These are phyloP conservation scores for Timema cristinae DNA, from an alignment of 2,888 invertebrate species.

Conservation along the genomic window DNA sequence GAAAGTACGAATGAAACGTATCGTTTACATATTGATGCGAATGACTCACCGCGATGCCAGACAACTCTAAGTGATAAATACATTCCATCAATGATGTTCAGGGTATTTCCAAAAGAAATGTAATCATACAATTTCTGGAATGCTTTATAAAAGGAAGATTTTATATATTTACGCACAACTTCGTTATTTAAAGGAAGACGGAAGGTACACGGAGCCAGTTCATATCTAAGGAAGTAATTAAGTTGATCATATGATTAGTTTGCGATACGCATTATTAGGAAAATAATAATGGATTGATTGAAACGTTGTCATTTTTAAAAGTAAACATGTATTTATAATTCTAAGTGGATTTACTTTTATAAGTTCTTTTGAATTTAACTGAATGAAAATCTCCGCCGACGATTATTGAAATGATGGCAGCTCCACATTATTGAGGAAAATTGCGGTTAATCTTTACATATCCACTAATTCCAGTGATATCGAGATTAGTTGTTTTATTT, in stretches of 20 bases:
- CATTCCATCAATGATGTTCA: neutral
- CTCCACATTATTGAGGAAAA: neutral
- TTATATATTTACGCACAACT: too few relatives aligned
- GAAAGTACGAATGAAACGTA: neutral
- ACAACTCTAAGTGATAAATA: neutral
- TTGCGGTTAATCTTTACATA: neutral
- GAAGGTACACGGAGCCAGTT: constrained; percentile 7
- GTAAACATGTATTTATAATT: neutral
- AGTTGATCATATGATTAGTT: neutral
- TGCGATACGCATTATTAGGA: neutral
- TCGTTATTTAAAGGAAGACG: neutral
- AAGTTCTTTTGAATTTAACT: too few relatives aligned
- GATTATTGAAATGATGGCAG: neutral
- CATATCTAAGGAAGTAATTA: neutral
- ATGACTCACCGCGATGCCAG: neutral
- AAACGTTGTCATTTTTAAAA: neutral
- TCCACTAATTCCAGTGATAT: too few relatives aligned
- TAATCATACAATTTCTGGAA: too few relatives aligned
- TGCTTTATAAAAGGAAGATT: too few relatives aligned
- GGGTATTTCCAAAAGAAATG: too few relatives aligned
- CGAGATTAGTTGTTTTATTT: too few relatives aligned
- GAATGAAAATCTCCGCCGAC: neutral
- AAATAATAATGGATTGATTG: neutral
- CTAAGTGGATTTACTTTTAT: neutral
- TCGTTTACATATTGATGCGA: neutral